phyloP scores from a whole-genome alignment of 2,113 vertebrate genomes.

The Carollia perspicillata region DNA sequence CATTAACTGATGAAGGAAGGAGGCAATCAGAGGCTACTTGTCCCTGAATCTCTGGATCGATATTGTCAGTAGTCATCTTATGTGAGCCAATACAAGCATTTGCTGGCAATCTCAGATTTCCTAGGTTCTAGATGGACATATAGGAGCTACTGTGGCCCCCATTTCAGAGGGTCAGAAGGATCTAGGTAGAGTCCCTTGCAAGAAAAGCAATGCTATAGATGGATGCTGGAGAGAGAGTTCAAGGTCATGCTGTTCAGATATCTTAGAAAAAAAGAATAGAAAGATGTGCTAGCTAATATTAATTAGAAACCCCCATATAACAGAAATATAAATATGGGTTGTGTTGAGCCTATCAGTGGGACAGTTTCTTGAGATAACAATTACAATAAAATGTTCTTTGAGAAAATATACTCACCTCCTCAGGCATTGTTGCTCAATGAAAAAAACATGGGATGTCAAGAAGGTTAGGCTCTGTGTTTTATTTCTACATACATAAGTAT shows the following conservation, averaged over 20 bases:
- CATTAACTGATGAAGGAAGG: not conserved
- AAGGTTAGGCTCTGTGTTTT: not conserved
- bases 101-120: not conserved
- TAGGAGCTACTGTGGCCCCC: not conserved
- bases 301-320: not conserved
- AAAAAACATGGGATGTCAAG: not conserved
- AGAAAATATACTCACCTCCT: not conserved
- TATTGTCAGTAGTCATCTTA: not conserved
- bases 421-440: not conserved
- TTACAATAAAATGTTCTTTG: not conserved
- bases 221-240: not conserved
- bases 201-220: not conserved
- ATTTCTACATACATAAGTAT: not conserved
- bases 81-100: not conserved
- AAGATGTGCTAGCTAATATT: not conserved
- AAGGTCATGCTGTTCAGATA: not conserved
- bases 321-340: not conserved
- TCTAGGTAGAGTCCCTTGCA: not conserved
- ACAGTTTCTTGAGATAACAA: not conserved
- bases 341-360: not conserved
- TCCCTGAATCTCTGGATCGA: not conserved
- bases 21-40: not conserved
- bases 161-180: not conserved
- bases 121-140: not conserved
- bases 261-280: not conserved